These are phyloP conservation scores for Notolabrus celidotus DNA, from an alignment of 2,797 vertebrate species.

Conservation along the genomic window DNA sequence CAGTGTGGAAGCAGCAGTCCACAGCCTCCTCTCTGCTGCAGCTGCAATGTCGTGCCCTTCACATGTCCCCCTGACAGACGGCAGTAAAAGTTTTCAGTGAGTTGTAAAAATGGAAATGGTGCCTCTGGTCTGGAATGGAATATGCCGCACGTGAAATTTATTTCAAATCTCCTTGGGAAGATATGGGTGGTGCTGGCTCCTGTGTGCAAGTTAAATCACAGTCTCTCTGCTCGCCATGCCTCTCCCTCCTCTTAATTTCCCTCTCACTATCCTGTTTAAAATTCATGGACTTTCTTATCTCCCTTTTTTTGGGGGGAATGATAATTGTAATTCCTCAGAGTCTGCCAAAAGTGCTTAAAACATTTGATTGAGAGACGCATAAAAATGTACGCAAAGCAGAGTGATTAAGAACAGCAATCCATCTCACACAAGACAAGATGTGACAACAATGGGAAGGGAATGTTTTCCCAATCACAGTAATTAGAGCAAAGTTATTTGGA, in stretches of 20 bases:
- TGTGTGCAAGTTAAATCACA: conserved; percentile 71
- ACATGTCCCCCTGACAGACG: conserved; percentile 79
- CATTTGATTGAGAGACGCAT: conserved; percentile 66
- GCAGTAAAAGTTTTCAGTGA: conserved; percentile 85
- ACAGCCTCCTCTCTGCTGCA: conserved; percentile 30
- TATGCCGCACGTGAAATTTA: conserved; percentile 80
- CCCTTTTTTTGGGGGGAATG: conserved; percentile 58
- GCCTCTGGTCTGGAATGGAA: conserved; percentile 80
- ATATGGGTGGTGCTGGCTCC: conserved; percentile 64
- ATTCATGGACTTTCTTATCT: conserved; percentile 88
- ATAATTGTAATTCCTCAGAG: conserved; percentile 82
- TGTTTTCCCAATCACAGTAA: conserved; percentile 8
- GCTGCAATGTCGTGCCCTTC: conserved; percentile 80
- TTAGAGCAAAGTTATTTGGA: conserved; percentile 4
- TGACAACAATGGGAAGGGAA: conserved; percentile 25
- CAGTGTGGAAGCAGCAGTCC: conserved; percentile 47
- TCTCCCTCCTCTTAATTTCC: conserved; percentile 73
- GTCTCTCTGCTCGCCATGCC: conserved; percentile 34
- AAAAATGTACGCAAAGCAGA: conserved; percentile 54
- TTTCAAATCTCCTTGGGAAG: conserved; percentile 80
- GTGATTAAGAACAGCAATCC: conserved; percentile 42
- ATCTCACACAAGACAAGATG: conserved; percentile 49
- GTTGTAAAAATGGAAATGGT: conserved; percentile 87
- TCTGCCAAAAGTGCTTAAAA: conserved; percentile 75
- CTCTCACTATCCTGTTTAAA: conserved; percentile 83